These are phyloP conservation scores for Furcifer pardalis DNA, from an alignment of 2,797 vertebrate genomes.

Conservation along the genomic window DNA sequence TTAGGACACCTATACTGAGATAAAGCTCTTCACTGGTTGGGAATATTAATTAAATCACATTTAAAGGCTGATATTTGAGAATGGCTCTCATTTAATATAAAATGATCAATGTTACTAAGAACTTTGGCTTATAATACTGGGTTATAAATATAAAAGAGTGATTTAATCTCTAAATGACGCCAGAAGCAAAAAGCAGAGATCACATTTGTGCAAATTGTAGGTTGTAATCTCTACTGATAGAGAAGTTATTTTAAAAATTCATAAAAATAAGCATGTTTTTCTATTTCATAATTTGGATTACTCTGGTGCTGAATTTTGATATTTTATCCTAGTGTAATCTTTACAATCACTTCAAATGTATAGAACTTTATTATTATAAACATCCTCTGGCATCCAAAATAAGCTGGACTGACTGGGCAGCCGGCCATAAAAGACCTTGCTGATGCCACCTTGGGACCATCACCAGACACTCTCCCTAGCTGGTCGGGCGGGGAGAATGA, in stretches of 20 bases:
- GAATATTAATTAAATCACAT: conserved; percentile 1
- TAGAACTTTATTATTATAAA: neutral
- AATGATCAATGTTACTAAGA: conserved; percentile 4
- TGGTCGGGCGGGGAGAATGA: no score
- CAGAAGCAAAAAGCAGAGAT: conserved; percentile 39
- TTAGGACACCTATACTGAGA: neutral
- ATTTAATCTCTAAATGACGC: neutral
- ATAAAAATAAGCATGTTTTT: conserved; percentile 5
- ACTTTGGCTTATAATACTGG: conserved; percentile 1
- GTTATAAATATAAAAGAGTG: conserved; percentile 16
- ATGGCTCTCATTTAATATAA: conserved; percentile 14
- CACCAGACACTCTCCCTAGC: no score
- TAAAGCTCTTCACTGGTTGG: neutral
- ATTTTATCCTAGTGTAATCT: neutral
- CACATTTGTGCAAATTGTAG: conserved; percentile 2
- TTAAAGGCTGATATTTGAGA: conserved; percentile 11
- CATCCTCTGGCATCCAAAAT: conserved; percentile 62
- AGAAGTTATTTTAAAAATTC: neutral
- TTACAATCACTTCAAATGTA: neutral
- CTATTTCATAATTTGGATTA: neutral
- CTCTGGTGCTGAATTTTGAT: neutral
- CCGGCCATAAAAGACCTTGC: no score
- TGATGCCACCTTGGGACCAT: no score
- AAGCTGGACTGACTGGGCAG: no score
- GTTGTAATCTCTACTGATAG: neutral